Base-by-base conservation (phyloP, 2,888 invertebrate species). In the Cephus runcator region DNA sequence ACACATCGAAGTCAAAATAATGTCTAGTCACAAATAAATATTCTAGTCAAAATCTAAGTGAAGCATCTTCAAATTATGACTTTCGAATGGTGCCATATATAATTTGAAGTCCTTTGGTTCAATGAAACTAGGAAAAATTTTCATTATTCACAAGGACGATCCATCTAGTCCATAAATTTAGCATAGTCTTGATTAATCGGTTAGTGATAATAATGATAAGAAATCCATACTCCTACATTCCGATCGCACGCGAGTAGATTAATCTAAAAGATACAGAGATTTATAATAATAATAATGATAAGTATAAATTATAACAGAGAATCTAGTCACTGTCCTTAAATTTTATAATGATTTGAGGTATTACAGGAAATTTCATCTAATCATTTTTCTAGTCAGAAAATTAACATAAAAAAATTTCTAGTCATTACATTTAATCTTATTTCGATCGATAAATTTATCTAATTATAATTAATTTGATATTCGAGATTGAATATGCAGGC, bases 401-500 rank as follows among this genome's bases (percentile, higher is more conserved):
- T 40, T 23, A 33, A 11, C 3, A 30, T 15, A 3, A 33, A 33
- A 3, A 6, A 34, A 30, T 71, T 15, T 71, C 71, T 30, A 71
- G 71, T 71, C 71, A 71, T 71, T 15, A 71, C 2, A 71, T 75
- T 30, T 40, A 69, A 76, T 79, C 73, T 79, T 69, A 75, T 68
- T 69, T 75, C 40, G 30, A 73, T 74, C 33, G 69, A 56, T 12
- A 71, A 75, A 79, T 69, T 31, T 69, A 77, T 31, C 23, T 77
- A 79, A 71, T 75, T 76, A 75, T 33, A 82, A n/a, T 69, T 77
- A 30, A 75, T 77, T 34, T 34, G 40, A 34, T 77, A 15, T 69
- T 75, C 40, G 34, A 56, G 73, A 78, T 73, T 78, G 83, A 78
- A 83, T 85, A 88, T 84, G 91, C 91, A 91, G 91, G 91, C 91